Base-by-base conservation (phyloP, 2,113 vertebrate genomes). In the Ursus arctos region DNA sequence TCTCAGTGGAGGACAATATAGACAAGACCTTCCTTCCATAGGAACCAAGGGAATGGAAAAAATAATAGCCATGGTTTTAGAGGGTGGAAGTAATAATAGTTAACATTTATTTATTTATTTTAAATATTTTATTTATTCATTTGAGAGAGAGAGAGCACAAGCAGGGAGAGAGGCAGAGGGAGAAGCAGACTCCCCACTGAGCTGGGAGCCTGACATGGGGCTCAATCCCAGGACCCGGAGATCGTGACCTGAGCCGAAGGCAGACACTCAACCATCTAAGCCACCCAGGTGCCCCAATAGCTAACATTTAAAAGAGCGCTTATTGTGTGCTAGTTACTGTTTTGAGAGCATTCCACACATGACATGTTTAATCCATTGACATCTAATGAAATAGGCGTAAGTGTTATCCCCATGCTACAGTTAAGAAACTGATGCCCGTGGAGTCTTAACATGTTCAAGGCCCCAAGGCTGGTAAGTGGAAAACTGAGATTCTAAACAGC, bases 291-390 rank as follows among this genome's bases (percentile, higher is more conserved):
- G 14, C 31, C 31, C 31, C 63, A 67, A 67, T 16, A 16, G 63
- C 40, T 59, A 40, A 67, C 53, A 74, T 21, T 63, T 33, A 81
- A 31, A 26, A 65, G 36, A 96, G 53, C 26, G 6, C 40, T 95
- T 49, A 21, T 14, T 67, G 3, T 26, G 19, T 91, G 81, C 24
- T 57, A 16, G 12, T 84, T 61, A 79, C 76, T 63, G 33, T 72
- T 74, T 22, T 88, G 28, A 86, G 28, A 65, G 53, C 49, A 82
- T 90, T 69, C 40, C 9, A 13, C 7, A 47, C 31, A 49, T 49
- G 69, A 24, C 81, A 21, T 49, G 69, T 61, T 92, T 92, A 79
- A 88, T 96, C 67, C 69, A 72, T 80, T 94, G 90, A 63, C 63
- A 40, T 74, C 53, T 80, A 86, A 84, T 72, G 53, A 1, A 16